These are phyloP conservation scores for Apostichopus japonicus DNA, from an alignment of 35 echinoderm and acorn worm species.

Conservation along the genomic window DNA sequence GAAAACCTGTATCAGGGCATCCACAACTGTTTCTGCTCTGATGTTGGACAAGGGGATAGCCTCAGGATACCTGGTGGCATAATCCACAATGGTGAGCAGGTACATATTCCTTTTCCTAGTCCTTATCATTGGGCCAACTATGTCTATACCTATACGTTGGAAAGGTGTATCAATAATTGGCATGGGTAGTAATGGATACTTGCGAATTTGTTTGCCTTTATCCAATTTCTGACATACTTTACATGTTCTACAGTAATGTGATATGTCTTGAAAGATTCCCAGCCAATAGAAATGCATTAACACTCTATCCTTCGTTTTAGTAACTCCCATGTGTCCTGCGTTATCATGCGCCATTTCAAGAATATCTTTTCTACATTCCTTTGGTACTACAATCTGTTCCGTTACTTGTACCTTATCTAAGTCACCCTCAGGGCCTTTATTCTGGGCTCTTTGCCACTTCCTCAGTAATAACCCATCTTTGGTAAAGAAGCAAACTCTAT, in stretches of 20 bases:
- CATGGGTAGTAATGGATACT: neutral
- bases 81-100: constrained; percentile 16
- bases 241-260: too few relatives aligned
- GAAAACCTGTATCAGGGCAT: constrained; percentile 34
- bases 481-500: neutral
- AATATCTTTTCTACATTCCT: neutral
- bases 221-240: neutral
- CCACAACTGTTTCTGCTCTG: neutral
- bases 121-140: constrained; percentile 1
- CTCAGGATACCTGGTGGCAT: constrained; percentile 44
- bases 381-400: neutral
- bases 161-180: neutral
- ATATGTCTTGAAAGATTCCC: neutral
- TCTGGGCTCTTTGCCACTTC: neutral
- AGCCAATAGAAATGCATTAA: constrained; percentile 1
- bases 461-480: neutral
- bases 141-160: constrained; percentile 6
- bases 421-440: neutral
- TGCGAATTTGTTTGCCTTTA: neutral
- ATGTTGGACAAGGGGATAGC: neutral
- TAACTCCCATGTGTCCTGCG: neutral
- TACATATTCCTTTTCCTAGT: constrained; percentile 29
- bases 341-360: neutral
- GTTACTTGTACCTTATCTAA: neutral
- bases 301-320: neutral